These are phyloP conservation scores for Colletes gigas DNA, from an alignment of 1,140 invertebrate genomes.

Conservation along the genomic window DNA sequence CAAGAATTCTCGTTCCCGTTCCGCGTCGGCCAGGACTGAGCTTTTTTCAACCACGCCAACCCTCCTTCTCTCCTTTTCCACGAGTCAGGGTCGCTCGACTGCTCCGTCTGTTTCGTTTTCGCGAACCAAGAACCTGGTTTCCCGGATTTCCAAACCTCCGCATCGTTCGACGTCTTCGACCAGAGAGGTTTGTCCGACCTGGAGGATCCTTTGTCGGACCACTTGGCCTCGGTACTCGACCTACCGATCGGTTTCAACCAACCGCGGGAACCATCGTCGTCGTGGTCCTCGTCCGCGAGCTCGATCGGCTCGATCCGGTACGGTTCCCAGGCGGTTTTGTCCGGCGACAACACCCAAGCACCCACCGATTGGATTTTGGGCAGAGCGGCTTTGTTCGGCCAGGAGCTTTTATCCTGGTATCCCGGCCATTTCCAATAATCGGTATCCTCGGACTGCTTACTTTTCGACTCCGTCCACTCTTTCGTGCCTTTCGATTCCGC, in stretches of 20 bases:
- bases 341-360: constrained; percentile 61
- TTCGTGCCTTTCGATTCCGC: constrained; percentile 12
- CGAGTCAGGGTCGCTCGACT: neutral
- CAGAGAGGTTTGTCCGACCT: constrained; percentile 15
- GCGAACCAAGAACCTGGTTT: constrained; percentile 26
- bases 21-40: constrained; percentile 16
- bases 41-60: neutral
- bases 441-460: neutral
- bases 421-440: constrained; percentile 11
- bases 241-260: constrained; percentile 19
- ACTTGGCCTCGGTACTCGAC: constrained; percentile 48
- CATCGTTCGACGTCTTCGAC: neutral
- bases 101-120: neutral
- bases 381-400: constrained; percentile 13
- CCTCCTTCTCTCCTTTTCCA: constrained; percentile 34
- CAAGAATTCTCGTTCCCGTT: constrained; percentile 16
- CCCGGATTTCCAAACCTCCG: constrained; percentile 14
- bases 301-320: constrained; percentile 48
- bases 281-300: neutral
- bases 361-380: constrained; percentile 63
- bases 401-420: constrained; percentile 15
- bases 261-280: neutral
- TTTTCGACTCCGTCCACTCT: constrained; percentile 23
- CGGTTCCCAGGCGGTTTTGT: constrained; percentile 62
- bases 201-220: constrained; percentile 53